phyloP scores from a whole-genome alignment of 2,797 vertebrate species.

The Bucorvus abyssinicus region DNA sequence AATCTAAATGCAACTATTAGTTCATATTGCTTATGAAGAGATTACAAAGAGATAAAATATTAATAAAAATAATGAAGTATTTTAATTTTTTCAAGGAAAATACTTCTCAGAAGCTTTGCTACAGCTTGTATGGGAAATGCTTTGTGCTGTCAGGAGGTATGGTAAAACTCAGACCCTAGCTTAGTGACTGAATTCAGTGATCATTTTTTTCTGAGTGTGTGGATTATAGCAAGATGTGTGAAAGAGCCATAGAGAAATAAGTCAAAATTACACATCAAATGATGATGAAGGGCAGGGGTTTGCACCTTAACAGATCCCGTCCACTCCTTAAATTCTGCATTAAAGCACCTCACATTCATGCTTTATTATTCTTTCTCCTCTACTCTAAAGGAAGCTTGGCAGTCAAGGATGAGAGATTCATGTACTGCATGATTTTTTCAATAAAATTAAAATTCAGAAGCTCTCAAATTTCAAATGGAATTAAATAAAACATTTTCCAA shows the following conservation, averaged over 20 bases:
- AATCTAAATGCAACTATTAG: not conserved
- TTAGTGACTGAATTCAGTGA: not conserved
- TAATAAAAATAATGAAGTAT: not conserved
- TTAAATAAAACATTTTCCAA: conserved; percentile 20
- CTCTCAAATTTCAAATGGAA: not conserved
- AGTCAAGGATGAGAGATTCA: not conserved
- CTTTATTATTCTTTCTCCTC: not conserved
- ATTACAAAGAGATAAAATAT: not conserved
- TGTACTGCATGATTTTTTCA: not conserved
- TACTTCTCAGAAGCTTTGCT: not conserved
- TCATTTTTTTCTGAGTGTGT: not conserved
- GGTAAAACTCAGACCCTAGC: not conserved
- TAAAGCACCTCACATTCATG: not conserved
- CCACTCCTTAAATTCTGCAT: not conserved
- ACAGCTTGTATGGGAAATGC: not conserved
- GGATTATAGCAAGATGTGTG: not conserved
- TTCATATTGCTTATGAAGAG: not conserved
- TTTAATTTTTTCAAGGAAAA: not conserved
- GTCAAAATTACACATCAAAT: not conserved
- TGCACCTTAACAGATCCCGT: not conserved
- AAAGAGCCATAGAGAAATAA: not conserved
- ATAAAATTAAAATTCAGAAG: not conserved
- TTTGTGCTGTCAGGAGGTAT: not conserved
- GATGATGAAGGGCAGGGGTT: not conserved
- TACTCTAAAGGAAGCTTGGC: not conserved